phyloP scores from a whole-genome alignment of 1,140 invertebrate species.

The Megalonaias nervosa region DNA sequence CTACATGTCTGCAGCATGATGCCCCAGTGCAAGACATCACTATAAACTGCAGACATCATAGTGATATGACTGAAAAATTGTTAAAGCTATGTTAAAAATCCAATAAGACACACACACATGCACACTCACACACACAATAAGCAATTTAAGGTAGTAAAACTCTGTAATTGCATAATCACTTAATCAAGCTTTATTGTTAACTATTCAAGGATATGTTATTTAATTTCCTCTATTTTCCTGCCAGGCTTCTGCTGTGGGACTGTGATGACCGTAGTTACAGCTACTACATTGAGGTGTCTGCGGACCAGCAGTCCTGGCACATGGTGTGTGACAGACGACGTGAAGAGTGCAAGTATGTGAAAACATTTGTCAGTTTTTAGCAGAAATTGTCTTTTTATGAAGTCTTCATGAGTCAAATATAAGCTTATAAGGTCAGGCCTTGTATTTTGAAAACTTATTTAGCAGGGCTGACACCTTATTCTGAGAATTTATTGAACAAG shows the following conservation, averaged over 20 bases:
- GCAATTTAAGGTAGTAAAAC: too few relatives aligned
- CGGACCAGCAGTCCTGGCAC: constrained; percentile 93
- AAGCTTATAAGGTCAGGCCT: not conserved
- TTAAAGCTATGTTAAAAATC: too few relatives aligned
- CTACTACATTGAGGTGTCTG: constrained; percentile 96
- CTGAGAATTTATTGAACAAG: not conserved
- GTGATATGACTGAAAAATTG: too few relatives aligned
- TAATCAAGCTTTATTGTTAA: too few relatives aligned
- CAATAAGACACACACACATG: too few relatives aligned
- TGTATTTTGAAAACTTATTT: not conserved
- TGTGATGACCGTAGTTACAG: constrained; percentile 97
- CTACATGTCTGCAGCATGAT: too few relatives aligned
- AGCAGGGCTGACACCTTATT: not conserved
- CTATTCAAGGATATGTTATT: too few relatives aligned
- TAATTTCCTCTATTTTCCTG: constrained; percentile 20
- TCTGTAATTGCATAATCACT: too few relatives aligned
- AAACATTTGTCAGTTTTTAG: not conserved
- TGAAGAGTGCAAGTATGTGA: constrained; percentile 78
- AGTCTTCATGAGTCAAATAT: not conserved
- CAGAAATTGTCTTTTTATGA: not conserved
- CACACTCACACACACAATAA: too few relatives aligned
- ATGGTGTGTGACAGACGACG: constrained; percentile 84
- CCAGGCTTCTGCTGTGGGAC: constrained; percentile 94
- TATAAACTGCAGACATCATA: too few relatives aligned
- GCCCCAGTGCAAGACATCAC: too few relatives aligned